A percentile compares a stretch with the other conserved stretches of the same genome.
These are phyloP conservation scores for Melanchra persicariae DNA, from an alignment of 2,888 invertebrate genomes.

Conservation along the genomic window DNA sequence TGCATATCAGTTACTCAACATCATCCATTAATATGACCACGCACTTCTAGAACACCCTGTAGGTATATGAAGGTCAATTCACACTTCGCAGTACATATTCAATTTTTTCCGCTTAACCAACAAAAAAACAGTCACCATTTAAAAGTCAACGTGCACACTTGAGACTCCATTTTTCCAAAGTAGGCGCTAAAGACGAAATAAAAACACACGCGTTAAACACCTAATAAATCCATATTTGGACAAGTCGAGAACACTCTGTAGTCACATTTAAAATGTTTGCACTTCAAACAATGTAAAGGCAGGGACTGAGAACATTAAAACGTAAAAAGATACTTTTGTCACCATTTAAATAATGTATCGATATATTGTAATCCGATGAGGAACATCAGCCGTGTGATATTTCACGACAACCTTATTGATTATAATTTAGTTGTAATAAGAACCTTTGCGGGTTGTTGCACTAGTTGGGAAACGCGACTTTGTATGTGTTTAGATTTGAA, in stretches of 20 bases:
- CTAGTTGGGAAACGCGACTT: conserved; percentile 41
- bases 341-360: conserved; percentile 63
- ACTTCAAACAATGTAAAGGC: conserved; percentile 72
- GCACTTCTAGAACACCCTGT: no score
- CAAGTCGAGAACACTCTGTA: conserved; percentile 23
- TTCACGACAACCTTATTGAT: conserved; percentile 55
- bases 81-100: not conserved
- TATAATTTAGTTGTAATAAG: conserved; percentile 56
- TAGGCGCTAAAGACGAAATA: conserved; percentile 29
- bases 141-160: not conserved
- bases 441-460: conserved; percentile 46
- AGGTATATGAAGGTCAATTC: not conserved
- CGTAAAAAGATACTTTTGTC: conserved; percentile 67
- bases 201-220: conserved; percentile 46
- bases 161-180: conserved; percentile 10
- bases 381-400: conserved; percentile 58
- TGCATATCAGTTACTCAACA: no score
- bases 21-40: no score
- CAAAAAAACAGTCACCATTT: not conserved
- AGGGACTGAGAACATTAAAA: conserved; percentile 68
- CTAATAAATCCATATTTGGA: conserved; percentile 58
- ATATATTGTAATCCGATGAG: conserved; percentile 69
- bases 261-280: conserved; percentile 61
- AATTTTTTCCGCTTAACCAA: not conserved
- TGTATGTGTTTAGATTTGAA: not conserved